Evolutionary conservation across 1,140 invertebrate genomes (phyloP), one percentile per base, ranked within the genome.

Genomic region (Euwallacea similis): DNA sequence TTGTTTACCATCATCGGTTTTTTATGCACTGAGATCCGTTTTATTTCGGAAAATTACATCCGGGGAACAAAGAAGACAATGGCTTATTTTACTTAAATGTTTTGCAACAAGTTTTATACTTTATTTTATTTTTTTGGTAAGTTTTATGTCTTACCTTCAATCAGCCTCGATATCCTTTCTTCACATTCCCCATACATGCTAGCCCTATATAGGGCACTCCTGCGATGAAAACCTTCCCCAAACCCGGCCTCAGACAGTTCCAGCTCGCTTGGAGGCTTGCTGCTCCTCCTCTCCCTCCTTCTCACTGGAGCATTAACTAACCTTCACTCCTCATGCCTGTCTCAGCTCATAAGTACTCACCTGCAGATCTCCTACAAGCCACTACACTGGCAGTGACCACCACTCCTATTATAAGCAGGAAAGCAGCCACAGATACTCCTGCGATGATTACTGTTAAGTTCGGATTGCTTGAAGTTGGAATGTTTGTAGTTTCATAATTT

Each of bases 221-320:
- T 71, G 47, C 80, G 68, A 21, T 81, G 79, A 62, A 81, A 81
- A 11, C 79, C 79, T 47, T 80, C 79, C 4, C 77, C 78, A 69
- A 81, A 81, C 7, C 80, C 80, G 0, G 77, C 79, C 41, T 81
- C 80, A 4, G 79, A 79, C 13, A 81, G 64, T 63, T 81, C 80
- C 47, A 79, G 71, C 15, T 81, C 79, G 8, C 80, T 79, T 10
- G 76, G 75, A 42, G 79, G 76, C 73, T 78, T 79, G 53, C 77
- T 77, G 42, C 71, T 75, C 16, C 66, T 69, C 43, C 75, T 73
- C 11, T 63, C 43, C 44, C 74, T 63, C 15, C 73, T 68, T 43
- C 50, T 58, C 15, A 70, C 53, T 10, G 42, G 13, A 10, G 62
- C 6, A 46, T 10, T 56, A 42, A 11, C 53, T 64, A 7, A 41